Evolutionary conservation across 2,888 invertebrate genomes (phyloP).

Genomic region (Glaucopsyche alexis): DNA sequence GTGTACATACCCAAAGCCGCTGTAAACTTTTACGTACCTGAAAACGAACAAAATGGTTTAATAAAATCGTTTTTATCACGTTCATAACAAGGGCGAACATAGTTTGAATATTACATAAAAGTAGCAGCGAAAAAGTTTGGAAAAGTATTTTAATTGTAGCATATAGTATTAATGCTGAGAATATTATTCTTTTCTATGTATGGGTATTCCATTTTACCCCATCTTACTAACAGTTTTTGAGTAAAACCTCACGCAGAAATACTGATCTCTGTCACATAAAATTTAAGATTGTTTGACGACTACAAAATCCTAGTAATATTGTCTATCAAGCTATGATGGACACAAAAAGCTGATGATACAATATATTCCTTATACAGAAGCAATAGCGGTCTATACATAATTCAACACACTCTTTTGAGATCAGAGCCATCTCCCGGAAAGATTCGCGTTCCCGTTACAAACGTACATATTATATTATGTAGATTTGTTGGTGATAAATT

Average conservation of each 20-base stretch:
- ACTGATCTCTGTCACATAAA: too few species aligned
- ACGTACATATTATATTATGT: too few species aligned
- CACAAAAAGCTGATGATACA: too few species aligned
- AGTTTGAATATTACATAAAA: not conserved
- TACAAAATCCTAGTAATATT: too few species aligned
- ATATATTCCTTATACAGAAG: too few species aligned
- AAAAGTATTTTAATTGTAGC: not conserved
- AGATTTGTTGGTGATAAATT: too few species aligned
- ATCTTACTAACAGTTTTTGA: too few species aligned
- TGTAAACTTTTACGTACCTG: slow-evolving; percentile 28
- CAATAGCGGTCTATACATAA: slow-evolving; percentile 31
- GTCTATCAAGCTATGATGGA: too few species aligned
- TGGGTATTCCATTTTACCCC: too few species aligned
- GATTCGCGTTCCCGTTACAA: not conserved
- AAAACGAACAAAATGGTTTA: slow-evolving; percentile 19
- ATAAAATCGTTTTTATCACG: not conserved
- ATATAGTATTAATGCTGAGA: not conserved
- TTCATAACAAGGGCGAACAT: not conserved
- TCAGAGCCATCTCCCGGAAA: slow-evolving; percentile 14
- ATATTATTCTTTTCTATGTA: not conserved
- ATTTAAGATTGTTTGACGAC: too few species aligned
- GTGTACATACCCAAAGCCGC: slow-evolving; percentile 9
- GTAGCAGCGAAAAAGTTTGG: not conserved
- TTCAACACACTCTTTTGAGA: slow-evolving; percentile 16
- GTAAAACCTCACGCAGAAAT: too few species aligned